Evolutionary conservation across 2,113 vertebrate genomes (phyloP).

Genomic region (Pungitius pungitius): DNA sequence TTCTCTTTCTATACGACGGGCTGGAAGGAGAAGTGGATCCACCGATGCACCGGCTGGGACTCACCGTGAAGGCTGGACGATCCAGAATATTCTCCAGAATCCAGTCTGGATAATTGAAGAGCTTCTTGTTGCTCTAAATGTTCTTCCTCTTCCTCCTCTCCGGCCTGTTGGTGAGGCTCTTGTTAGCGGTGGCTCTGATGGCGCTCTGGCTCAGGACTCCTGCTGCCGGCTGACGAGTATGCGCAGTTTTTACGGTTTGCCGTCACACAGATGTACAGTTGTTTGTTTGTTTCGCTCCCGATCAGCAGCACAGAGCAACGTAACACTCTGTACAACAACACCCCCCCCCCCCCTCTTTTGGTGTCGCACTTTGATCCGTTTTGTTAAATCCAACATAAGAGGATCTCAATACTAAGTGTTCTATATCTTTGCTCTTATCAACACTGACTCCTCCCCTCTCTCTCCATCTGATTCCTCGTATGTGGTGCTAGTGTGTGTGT

Average conservation of each 20-base stretch:
- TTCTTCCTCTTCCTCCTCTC: constrained; percentile 31
- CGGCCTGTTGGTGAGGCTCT: constrained; percentile 54
- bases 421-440: constrained; percentile 66
- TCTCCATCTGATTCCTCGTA: constrained; percentile 48
- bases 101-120: constrained; percentile 36
- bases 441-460: constrained; percentile 12
- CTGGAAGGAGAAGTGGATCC: constrained; percentile 47
- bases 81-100: constrained; percentile 30
- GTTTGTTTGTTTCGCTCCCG: constrained; percentile 48
- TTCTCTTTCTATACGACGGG: constrained; percentile 58
- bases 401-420: constrained; percentile 66
- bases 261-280: constrained; percentile 58
- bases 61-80: constrained; percentile 33
- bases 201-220: constrained; percentile 15
- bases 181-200: constrained; percentile 48
- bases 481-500: constrained; percentile 45
- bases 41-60: constrained; percentile 22
- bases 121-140: constrained; percentile 32
- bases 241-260: constrained; percentile 39
- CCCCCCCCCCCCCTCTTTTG: constrained; percentile 31
- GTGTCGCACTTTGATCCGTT: constrained; percentile 58
- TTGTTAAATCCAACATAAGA: constrained; percentile 46
- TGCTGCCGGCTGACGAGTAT: constrained; percentile 32
- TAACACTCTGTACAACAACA: constrained; percentile 59
- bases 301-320: constrained; percentile 43